Base-by-base conservation (phyloP, 2,888 invertebrate species). In the Drosophila parthenogenetica region DNA sequence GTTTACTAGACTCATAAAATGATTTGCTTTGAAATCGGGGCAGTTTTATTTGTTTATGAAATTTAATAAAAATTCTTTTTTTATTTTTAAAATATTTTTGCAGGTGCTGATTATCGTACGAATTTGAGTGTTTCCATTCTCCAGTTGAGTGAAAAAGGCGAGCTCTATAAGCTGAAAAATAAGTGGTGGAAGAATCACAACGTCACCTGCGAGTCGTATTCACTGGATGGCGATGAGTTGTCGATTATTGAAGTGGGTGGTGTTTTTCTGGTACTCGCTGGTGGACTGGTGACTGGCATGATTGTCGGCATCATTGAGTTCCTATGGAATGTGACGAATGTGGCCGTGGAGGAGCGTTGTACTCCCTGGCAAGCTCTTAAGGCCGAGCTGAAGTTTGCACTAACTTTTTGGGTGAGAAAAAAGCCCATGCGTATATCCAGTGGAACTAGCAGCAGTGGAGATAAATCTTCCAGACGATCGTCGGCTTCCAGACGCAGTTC, bases 121-220 rank as follows among this genome's bases (percentile, higher is more conserved):
- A 94, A 94, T 22, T 95, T 99, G 29, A 98, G 97, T 85, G 96
- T 96, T 68, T 97, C 97, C 0, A 96, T 99, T 43, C 92, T 99
- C 17, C 96, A 96, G 92, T 93, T 99, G 73, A 98, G 98, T 91
- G 98, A 99, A 92, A 95, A 95, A 76, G 98, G 98, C 0, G 94
- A 94, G 77, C 93, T 99, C 42, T 95, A 95, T 50, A 94, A 94
- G 67, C 92, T 99, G 55, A 98, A 98, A 92, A 95, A 95, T 59
- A 96, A 96, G 89, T 99, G 98, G 98, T 99, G 98, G 98, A 95
- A 95, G 87, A 93, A 94, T 89, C 94, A 93, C 74, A 93, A 95
- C 17, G 94, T 94, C 2, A 80, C 79, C 7, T 91, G 91, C 19
- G 81, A 89, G 0, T 48, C 75, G 0, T 82, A 81, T 13, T 78